These are phyloP conservation scores for Hylaeus anthracinus DNA, from an alignment of 1,140 invertebrate species.

Conservation along the genomic window DNA sequence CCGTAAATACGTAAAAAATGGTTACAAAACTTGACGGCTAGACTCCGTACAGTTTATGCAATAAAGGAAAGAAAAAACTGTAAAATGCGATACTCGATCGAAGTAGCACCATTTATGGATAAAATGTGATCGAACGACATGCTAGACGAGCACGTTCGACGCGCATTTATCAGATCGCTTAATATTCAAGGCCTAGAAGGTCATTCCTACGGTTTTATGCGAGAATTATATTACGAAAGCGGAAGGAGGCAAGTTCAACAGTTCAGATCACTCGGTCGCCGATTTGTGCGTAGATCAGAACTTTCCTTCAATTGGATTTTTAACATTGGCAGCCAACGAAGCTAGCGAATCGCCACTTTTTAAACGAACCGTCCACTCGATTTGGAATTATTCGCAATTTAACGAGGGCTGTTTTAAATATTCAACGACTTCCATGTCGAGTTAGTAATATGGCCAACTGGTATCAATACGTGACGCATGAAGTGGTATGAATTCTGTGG, in stretches of 20 bases:
- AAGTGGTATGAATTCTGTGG: too few relatives aligned
- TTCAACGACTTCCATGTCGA: not conserved
- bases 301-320: conserved; percentile 63
- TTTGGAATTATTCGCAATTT: conserved; percentile 40
- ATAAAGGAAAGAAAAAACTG: not conserved
- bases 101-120: not conserved
- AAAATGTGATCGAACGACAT: not conserved
- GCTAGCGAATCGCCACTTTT: not conserved
- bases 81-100: not conserved
- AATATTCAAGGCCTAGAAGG: conserved; percentile 56
- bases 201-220: conserved; percentile 50
- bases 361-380: not conserved
- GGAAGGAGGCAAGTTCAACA: conserved; percentile 67
- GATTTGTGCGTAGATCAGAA: conserved; percentile 42
- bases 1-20: too few relatives aligned
- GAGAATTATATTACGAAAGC: conserved; percentile 59
- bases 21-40: too few relatives aligned
- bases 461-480: too few relatives aligned
- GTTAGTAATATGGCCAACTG: not conserved
- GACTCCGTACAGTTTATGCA: too few relatives aligned
- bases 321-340: conserved; percentile 56
- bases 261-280: conserved; percentile 55
- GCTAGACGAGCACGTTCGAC: not conserved
- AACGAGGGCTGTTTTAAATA: conserved; percentile 5
- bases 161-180: conserved; percentile 43